phyloP scores from a whole-genome alignment of 2,888 invertebrate genomes.

The Dexiosoma caninum region DNA sequence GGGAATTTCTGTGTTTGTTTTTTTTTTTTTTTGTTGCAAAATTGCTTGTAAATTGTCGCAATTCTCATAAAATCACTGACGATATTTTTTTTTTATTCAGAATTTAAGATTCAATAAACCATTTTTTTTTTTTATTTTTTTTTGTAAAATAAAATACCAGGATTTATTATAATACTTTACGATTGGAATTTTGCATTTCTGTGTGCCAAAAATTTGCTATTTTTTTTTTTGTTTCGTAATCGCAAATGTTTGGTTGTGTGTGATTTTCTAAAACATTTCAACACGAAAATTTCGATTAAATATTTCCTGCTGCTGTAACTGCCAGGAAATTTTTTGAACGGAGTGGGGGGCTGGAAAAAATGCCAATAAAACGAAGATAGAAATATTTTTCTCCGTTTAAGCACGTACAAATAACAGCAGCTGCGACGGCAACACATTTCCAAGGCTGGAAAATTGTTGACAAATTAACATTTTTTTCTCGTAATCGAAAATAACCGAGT shows the following conservation, averaged over 20 bases:
- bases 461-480: constrained; percentile 45
- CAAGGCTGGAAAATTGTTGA: constrained; percentile 48
- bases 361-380: background rate
- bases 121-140: too few species aligned
- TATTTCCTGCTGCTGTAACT: background rate
- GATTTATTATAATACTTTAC: background rate
- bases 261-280: constrained; percentile 9
- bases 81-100: too few species aligned
- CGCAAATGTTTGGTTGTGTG: background rate
- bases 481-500: background rate
- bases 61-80: too few species aligned
- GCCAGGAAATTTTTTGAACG: constrained; percentile 1
- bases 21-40: too few species aligned
- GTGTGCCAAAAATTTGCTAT: too few species aligned
- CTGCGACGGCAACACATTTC: constrained; percentile 34
- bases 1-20: too few species aligned
- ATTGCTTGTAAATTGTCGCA: too few species aligned
- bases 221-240: background rate
- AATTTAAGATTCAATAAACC: constrained; percentile 18
- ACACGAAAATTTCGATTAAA: constrained; percentile 16
- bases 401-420: constrained; percentile 33
- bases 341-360: too few species aligned
- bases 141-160: background rate
- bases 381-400: constrained; percentile 5
- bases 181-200: background rate